phyloP scores from a whole-genome alignment of 2,113 vertebrate species.

The Coryphaenoides rupestris region DNA sequence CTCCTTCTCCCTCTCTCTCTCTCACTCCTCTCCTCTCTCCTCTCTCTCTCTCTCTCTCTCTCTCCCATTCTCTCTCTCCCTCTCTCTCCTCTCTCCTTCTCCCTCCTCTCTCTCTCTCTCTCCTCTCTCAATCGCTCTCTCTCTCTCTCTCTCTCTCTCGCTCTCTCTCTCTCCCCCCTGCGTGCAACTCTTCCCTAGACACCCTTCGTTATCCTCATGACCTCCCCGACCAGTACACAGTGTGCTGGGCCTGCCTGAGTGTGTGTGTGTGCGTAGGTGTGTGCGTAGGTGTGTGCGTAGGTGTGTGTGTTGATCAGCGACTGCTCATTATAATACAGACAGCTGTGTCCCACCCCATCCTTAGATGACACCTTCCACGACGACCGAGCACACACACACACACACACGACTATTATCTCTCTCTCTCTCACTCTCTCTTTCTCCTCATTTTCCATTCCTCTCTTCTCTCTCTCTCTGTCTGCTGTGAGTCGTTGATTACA shows the following conservation, averaged over 20 bases:
- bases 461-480: too few species aligned
- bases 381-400: background rate
- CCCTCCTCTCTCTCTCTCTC: too few species aligned
- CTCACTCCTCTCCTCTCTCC: background rate
- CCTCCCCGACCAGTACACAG: too few species aligned
- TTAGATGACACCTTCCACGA: slow-evolving; percentile 21
- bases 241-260: background rate
- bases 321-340: slow-evolving; percentile 43
- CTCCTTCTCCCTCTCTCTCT: background rate
- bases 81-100: too few species aligned
- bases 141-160: background rate
- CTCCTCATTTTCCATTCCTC: too few species aligned
- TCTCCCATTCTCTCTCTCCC: background rate
- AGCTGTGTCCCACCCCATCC: slow-evolving; percentile 45
- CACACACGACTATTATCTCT: background rate
- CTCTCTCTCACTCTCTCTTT: too few species aligned
- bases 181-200: background rate
- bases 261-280: slow-evolving; percentile 13
- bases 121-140: background rate
- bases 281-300: slow-evolving; percentile 1
- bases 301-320: slow-evolving; percentile 20
- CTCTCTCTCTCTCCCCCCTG: slow-evolving; percentile 2
- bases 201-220: too few species aligned
- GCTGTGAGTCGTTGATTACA: too few species aligned
- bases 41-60: too few species aligned